Base-by-base conservation (phyloP, 2,888 invertebrate genomes). In the Hoplodrina ambigua region DNA sequence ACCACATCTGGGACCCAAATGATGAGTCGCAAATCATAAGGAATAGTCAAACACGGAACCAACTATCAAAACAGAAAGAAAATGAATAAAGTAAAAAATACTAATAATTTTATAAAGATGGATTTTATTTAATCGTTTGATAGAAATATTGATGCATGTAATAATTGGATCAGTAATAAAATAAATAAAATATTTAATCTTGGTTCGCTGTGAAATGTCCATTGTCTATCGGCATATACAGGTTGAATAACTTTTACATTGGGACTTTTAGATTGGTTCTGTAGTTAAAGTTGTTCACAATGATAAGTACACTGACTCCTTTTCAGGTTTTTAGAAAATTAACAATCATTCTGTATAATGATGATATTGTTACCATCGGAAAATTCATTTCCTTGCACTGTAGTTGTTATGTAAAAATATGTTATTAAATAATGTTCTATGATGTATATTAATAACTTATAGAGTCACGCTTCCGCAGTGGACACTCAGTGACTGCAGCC, bases 1-100 rank as follows among this genome's bases (percentile, higher is more conserved):
- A 70, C 63, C 72, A 53, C 66, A 64, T 64, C 54, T 65, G 72
- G 80, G 80, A 83, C 87, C 88, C 82, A 88, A 89, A 91, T 91
- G 88, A 90, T 80, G 87, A 85, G 81, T 85, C 85, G 75, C 85
- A 80, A 81, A 81, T 75, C 76, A 82, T 78, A 86, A 85, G 86
- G 88, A 87, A 89, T 89, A 85, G 88, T 89, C 86, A 88, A 88
- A 88, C 87, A 88, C 86, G 86, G 85, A 90, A 89, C 85, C 87
- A 88, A 91, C 90, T 89, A 78, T 75, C 70, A 75, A 61, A 49
- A 82, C 73, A 25, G 17, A 58, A n/a, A n/a, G n/a, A n/a, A n/a
- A 53, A 17, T 13, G 41, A 55, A 71, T 50, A 10, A 71, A 33
- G 20, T 6, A 25, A 11, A n/a, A 69, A 1, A 37, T 46, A 2